Percentiles rank a stretch among this genome's conserved stretches.
These are phyloP conservation scores for Hippocampus kuda DNA, from an alignment of 2,797 vertebrate genomes.

Conservation along the genomic window DNA sequence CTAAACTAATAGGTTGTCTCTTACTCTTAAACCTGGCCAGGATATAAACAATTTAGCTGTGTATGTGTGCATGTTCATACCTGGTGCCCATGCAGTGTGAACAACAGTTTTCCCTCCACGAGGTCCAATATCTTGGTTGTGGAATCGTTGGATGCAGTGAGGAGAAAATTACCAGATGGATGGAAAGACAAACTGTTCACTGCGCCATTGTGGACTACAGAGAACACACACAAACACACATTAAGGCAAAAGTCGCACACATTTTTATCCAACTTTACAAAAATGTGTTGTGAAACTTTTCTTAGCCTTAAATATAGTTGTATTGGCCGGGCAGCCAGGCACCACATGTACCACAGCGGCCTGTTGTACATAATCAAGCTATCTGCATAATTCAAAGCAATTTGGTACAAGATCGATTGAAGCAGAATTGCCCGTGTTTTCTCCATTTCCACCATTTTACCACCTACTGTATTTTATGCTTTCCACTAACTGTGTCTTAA, in stretches of 20 bases:
- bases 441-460: neutral
- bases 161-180: conserved; percentile 81
- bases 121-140: conserved; percentile 93
- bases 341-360: neutral
- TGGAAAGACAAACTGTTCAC: conserved; percentile 92
- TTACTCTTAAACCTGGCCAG: neutral
- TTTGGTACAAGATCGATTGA: neutral
- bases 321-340: neutral
- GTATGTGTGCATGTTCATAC: conserved; percentile 48
- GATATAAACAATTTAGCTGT: neutral
- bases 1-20: neutral
- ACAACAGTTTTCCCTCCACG: conserved; percentile 86
- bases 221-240: conserved; percentile 15
- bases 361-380: neutral
- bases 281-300: neutral
- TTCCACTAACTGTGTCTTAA: neutral
- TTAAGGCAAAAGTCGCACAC: neutral
- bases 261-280: neutral
- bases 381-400: neutral
- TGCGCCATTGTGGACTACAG: conserved; percentile 78
- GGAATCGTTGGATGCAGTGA: conserved; percentile 89
- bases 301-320: neutral
- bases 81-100: conserved; percentile 94
- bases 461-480: neutral
- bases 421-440: neutral